Base-by-base conservation (phyloP, 2,888 invertebrate genomes). In the Luffia ferchaultella region DNA sequence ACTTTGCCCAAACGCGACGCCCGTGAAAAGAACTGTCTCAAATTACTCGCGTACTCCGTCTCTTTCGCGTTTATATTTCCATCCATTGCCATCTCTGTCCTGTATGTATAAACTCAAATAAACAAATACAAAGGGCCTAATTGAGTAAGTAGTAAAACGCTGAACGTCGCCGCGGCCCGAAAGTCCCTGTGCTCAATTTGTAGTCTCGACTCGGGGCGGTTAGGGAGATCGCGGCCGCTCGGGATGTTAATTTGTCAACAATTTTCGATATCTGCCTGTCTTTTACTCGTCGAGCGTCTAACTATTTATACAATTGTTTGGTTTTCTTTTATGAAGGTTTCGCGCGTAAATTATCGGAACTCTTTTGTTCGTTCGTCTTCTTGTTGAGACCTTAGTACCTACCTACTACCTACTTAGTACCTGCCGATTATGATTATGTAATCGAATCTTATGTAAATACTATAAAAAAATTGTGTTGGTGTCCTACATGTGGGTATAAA, bases 51-150 rank as follows among this genome's bases (percentile, higher is more conserved):
- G 70, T 65, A 55, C 20, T n/a, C 51, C 53, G 17, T 73, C 72
- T 54, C 64, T 60, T 55, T 79, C 65, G 47, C 18, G 18, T 61
- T n/a, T 50, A 30, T 42, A 18, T 9, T 2, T 47, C 49, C 43
- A 43, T 45, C 45, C 70, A 66, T 59, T 46, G 58, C 53, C 54
- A 49, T 76, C 73, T 54, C 65, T 60, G 57, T 79, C 69, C 57
- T 54, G 58, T 63, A 68, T 76, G 75, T 75, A 79, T 76, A 80
- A 83, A 83, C 80, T 82, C 77, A 77, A 76, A 83, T 83, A 83
- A 84, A 83, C 82, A 85, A 82, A 84, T 76, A 84, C 84, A 84
- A 83, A 84, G 82, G 80, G 80, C 80, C 84, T 85, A 84, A 85
- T 85, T 84, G 84, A 84, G 83, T 85, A 83, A 84, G 80, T 82